Evolutionary conservation across 2,797 vertebrate species (phyloP), one percentile per base, ranked within the genome.

Genomic region (Geotrypetes seraphini): DNA sequence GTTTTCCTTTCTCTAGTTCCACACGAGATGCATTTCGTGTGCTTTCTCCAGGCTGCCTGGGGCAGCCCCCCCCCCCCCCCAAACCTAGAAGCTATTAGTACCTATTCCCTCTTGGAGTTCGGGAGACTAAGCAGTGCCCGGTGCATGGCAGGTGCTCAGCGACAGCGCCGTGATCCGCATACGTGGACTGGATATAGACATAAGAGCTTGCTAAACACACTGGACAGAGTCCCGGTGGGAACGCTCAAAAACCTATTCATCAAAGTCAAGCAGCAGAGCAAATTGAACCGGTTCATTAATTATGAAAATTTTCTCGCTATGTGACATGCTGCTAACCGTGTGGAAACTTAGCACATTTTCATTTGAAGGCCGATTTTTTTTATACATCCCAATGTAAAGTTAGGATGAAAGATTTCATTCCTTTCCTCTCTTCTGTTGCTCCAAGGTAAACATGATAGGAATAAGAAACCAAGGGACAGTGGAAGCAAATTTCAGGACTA

Each of bases 201-300:
- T 54, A 60, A 73, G 64, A 60, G 74, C 69, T 75, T 63, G 73
- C 70, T 73, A 68, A 64, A 71, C 67, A 72, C 73, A 65, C 69
- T 73, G 70, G 67, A 72, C 52, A 53, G 61, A 47, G 50, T 62
- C 73, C 78, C 76, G 36, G 39, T 20, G 71, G 76, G 73, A 69
- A 73, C 54, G 58, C 66, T 69, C 68, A 63, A 58, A 43, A 39
- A 69, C 66, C 50, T 63, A 82, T 79, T 79, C 72, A 79, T 84
- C 81, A 78, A 78, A 71, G 74, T 79, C 81, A 72, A 70, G 47
- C 43, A 5, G 73, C 65, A 64, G 60, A 73, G 67, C 74, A 74
- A 72, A 82, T 74, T 75, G 79, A 80, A 66, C 71, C 38, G 62
- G 69, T 75, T 80, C 81, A 81, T 83, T 80, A 81, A 81, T 83